Conservation (phyloP, 2,113 vertebrate genomes). For the Tetrao urogallus region DNA sequence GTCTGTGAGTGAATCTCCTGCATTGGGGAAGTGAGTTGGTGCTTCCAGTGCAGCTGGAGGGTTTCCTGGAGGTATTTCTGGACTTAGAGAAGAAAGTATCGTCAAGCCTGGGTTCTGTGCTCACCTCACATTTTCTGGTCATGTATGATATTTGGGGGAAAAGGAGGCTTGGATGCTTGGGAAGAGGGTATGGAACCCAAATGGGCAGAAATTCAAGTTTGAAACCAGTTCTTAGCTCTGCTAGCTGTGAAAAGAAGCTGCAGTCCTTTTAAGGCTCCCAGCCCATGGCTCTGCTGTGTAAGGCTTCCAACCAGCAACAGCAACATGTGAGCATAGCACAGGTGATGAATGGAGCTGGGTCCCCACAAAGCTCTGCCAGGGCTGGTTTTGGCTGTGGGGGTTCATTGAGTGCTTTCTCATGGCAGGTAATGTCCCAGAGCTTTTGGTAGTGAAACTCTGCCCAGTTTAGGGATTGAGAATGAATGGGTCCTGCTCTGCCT, state of each 20-base stretch:
- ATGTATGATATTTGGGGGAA: neutral
- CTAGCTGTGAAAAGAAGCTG: neutral
- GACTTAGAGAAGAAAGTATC: neutral
- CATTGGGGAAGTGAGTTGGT: neutral
- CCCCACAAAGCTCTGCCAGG: neutral
- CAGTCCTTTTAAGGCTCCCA: neutral
- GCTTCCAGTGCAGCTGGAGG: neutral
- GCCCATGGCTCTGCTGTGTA: neutral
- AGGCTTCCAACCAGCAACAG: neutral
- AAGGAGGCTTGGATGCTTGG: accelerated
- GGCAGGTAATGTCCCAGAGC: neutral
- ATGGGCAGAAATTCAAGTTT: neutral
- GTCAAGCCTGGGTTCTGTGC: accelerated
- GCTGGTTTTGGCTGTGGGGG: neutral
- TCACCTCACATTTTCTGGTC: neutral
- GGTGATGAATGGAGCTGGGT: accelerated
- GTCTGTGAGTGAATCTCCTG: neutral
- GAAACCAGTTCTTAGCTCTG: neutral
- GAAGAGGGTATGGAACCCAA: neutral
- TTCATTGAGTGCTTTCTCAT: too few species aligned
- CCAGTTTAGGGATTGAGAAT: neutral
- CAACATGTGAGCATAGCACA: accelerated
- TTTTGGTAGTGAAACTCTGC: neutral
- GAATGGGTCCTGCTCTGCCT: neutral
- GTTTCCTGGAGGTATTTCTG: neutral